Conservation (phyloP, 2,888 invertebrate species). For the Melinaea menophilus region DNA sequence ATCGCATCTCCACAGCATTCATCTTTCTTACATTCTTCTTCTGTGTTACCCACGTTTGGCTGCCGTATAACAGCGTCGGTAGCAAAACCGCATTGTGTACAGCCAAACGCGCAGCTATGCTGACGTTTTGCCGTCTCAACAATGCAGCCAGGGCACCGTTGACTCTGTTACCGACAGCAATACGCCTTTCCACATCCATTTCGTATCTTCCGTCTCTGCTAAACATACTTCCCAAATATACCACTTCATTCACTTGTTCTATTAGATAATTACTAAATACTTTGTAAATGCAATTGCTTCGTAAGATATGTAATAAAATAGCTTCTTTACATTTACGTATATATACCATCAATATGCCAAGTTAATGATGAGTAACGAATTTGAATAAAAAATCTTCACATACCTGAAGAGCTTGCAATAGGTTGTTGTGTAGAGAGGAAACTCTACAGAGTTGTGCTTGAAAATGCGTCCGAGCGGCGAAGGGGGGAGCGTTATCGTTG, state of each 20-base stretch:
- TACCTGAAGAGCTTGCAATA: conserved; percentile 56
- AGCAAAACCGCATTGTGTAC: too few relatives aligned
- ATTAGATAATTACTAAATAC: background rate
- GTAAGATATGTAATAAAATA: too few relatives aligned
- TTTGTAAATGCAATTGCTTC: background rate
- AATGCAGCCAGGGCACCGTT: too few relatives aligned
- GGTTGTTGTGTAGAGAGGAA: conserved; percentile 54
- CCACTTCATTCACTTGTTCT: background rate
- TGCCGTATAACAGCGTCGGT: too few relatives aligned
- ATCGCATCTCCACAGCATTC: too few relatives aligned
- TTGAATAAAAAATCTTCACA: background rate
- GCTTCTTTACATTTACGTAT: too few relatives aligned
- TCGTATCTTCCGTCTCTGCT: background rate
- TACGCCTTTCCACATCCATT: too few relatives aligned
- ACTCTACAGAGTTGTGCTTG: conserved; percentile 58
- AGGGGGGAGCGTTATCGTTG: conserved; percentile 46
- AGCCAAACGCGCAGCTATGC: too few relatives aligned
- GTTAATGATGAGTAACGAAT: background rate
- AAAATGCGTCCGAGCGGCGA: conserved; percentile 60
- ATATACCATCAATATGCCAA: background rate
- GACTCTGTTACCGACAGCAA: too few relatives aligned
- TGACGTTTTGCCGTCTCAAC: too few relatives aligned
- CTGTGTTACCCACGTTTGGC: too few relatives aligned
- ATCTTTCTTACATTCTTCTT: too few relatives aligned
- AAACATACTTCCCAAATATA: background rate